A percentile compares a stretch with the other conserved stretches of the same genome.
phyloP scores from a whole-genome alignment of 2,888 invertebrate genomes.

The Bombylius discolor region DNA sequence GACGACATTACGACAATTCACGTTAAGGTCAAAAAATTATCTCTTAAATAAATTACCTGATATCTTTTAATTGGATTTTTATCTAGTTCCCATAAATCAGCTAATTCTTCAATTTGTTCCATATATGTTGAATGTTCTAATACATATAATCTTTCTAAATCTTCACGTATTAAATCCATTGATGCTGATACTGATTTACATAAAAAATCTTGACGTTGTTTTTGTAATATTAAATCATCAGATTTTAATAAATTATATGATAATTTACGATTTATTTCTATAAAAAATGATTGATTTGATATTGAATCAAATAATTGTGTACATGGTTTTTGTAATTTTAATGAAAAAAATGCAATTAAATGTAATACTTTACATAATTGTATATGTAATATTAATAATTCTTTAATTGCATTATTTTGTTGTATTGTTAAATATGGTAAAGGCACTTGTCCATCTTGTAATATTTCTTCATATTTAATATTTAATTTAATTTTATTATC shows the following conservation, averaged over 20 bases:
- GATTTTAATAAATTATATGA: constrained; percentile 44
- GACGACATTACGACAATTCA: too few relatives aligned
- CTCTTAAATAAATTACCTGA: constrained; percentile 47
- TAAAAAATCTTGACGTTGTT: constrained; percentile 57
- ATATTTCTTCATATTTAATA: constrained; percentile 26
- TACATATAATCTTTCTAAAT: constrained; percentile 40
- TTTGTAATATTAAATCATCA: constrained; percentile 54
- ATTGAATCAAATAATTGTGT: constrained; percentile 66
- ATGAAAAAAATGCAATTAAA: constrained; percentile 63
- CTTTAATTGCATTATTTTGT: constrained; percentile 60
- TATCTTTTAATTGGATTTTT: constrained; percentile 59
- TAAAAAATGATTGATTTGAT: constrained; percentile 41
- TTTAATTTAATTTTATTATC: too few relatives aligned
- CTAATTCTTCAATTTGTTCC: constrained; percentile 53
- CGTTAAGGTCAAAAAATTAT: too few relatives aligned
- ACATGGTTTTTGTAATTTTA: constrained; percentile 59
- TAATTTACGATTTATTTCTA: constrained; percentile 38
- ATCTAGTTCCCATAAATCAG: constrained; percentile 65
- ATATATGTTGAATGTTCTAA: constrained; percentile 53
- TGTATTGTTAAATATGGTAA: constrained; percentile 59
- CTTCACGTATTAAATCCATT: constrained; percentile 56
- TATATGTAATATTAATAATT: constrained; percentile 65
- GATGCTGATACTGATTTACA: constrained; percentile 59
- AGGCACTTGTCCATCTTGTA: constrained; percentile 40
- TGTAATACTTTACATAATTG: constrained; percentile 65